Evolutionary conservation across 2,113 vertebrate genomes (phyloP).

Genomic region (Murina feae): DNA sequence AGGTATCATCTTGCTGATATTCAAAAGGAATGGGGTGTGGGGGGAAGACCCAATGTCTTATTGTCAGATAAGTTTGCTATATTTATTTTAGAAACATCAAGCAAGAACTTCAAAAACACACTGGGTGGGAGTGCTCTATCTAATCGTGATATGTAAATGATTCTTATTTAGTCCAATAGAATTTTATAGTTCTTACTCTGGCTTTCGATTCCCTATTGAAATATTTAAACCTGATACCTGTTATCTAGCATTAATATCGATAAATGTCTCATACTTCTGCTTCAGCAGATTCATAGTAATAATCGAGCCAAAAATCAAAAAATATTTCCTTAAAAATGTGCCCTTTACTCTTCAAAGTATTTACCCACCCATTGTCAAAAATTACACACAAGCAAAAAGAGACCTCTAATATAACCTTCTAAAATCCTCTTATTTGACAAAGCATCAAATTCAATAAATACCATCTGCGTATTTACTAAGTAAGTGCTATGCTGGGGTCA

Average conservation of each 20-base stretch:
- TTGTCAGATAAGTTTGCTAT: not conserved
- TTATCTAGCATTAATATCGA: not conserved
- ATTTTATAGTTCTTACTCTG: not conserved
- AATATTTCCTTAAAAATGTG: not conserved
- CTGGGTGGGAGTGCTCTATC: not conserved
- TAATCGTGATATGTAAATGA: not conserved
- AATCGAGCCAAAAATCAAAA: not conserved
- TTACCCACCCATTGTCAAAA: not conserved
- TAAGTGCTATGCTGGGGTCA: not conserved
- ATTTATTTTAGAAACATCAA: not conserved
- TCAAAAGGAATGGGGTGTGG: not conserved
- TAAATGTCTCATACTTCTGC: not conserved
- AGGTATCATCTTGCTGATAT: not conserved
- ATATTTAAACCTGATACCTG: not conserved
- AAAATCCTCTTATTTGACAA: not conserved
- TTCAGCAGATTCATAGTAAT: slow-evolving; percentile 8
- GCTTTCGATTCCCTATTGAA: not conserved
- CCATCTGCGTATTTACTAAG: not conserved
- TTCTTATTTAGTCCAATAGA: not conserved
- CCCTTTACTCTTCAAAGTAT: not conserved
- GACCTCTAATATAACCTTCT: not conserved
- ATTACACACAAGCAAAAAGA: not conserved
- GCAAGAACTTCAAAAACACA: not conserved
- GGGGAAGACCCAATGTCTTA: not conserved
- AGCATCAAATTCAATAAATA: not conserved